Evolutionary conservation across 2,113 vertebrate genomes (phyloP).

Genomic region (Hiodon tergisus): DNA sequence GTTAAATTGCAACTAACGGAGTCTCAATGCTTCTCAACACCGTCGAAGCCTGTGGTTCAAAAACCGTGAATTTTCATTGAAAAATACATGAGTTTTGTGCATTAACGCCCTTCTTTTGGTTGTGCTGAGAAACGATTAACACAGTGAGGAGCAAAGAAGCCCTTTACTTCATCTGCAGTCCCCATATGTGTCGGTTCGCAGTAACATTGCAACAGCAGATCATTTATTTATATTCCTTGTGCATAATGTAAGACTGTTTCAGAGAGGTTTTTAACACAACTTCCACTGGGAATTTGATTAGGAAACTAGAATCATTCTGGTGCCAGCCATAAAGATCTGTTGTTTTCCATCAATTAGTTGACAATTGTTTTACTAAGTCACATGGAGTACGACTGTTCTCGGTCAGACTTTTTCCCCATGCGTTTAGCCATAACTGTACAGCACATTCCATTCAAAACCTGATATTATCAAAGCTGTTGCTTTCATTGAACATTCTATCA

Average conservation of each 20-base stretch:
- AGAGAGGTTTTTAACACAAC: background rate
- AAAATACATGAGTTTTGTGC: background rate
- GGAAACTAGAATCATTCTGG: background rate
- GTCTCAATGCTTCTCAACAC: too few relatives aligned
- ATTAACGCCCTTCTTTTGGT: conserved; percentile 1
- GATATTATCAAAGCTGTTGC: too few relatives aligned
- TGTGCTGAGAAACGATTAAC: background rate
- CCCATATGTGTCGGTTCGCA: background rate
- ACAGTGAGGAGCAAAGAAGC: background rate
- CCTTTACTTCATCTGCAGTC: conserved; percentile 9
- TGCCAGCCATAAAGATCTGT: too few relatives aligned
- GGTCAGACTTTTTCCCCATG: too few relatives aligned
- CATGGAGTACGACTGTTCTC: too few relatives aligned
- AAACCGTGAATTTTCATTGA: background rate
- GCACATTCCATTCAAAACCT: too few relatives aligned
- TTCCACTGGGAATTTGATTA: conserved; percentile 5
- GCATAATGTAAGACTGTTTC: conserved; percentile 9
- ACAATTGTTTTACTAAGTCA: too few relatives aligned
- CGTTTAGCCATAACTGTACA: too few relatives aligned
- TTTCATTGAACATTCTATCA: too few relatives aligned
- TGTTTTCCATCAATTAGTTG: too few relatives aligned
- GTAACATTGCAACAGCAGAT: conserved; percentile 7
- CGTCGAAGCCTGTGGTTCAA: background rate
- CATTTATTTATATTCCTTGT: conserved; percentile 14
- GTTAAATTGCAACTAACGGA: too few relatives aligned